phyloP scores from a whole-genome alignment of 2,797 vertebrate genomes.

The Scolopax rusticola region DNA sequence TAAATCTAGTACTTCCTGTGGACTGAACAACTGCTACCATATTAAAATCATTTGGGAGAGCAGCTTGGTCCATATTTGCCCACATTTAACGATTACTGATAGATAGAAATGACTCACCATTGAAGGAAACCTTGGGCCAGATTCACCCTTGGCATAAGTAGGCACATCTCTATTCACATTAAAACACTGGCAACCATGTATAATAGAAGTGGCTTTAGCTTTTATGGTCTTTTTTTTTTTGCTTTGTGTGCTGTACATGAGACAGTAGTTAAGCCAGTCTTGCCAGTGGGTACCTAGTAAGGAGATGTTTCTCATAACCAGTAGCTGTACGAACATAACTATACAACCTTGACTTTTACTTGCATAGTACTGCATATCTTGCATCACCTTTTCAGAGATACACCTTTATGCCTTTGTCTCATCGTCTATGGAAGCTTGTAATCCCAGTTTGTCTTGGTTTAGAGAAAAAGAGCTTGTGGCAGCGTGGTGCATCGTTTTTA shows the following conservation, averaged over 20 bases:
- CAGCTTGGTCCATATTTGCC: neutral
- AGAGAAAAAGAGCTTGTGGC: neutral
- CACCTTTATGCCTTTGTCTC: neutral
- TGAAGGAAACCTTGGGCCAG: neutral
- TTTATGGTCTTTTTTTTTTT: neutral
- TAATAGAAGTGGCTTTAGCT: neutral
- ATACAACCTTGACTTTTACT: neutral
- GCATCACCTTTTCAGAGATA: neutral
- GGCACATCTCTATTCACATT: neutral
- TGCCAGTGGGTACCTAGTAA: neutral
- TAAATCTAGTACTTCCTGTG: neutral
- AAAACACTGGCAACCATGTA: neutral
- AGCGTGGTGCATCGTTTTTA: neutral
- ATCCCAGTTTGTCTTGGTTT: neutral
- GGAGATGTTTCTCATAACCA: neutral
- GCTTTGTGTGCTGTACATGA: neutral
- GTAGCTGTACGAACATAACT: neutral
- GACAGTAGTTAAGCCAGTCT: neutral
- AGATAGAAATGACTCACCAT: neutral
- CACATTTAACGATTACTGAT: neutral
- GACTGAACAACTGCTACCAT: neutral
- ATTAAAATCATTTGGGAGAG: neutral
- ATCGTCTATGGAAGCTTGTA: neutral
- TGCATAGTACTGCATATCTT: neutral
- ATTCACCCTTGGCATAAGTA: neutral